These are phyloP conservation scores for Panthera uncia DNA, from an alignment of 2,113 vertebrate species.

Conservation along the genomic window DNA sequence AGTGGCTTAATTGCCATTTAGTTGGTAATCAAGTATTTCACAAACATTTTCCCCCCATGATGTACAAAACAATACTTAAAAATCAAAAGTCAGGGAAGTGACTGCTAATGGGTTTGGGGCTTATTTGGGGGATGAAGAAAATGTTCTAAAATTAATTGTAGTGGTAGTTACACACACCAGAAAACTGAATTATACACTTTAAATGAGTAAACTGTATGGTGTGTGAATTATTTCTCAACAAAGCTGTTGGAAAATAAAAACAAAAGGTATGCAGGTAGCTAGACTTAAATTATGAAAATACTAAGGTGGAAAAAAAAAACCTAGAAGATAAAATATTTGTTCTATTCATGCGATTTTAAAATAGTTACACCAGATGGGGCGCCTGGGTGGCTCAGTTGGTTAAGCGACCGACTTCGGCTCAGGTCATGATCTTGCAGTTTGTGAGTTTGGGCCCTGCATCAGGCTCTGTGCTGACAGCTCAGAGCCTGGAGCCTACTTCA, in stretches of 20 bases:
- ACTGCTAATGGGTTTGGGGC: background rate
- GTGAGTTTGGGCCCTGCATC: no score
- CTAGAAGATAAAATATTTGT: conserved; percentile 21
- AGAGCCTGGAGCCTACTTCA: no score
- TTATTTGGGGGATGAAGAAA: background rate
- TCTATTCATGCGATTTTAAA: conserved; percentile 34
- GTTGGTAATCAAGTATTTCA: background rate
- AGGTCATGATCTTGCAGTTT: no score
- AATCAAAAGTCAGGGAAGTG: background rate
- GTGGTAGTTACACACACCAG: background rate
- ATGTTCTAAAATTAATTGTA: background rate
- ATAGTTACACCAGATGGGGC: background rate
- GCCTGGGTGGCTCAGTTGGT: no score
- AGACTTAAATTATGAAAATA: background rate
- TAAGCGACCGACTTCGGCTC: no score
- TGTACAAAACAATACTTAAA: background rate
- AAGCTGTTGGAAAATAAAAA: conserved; percentile 4
- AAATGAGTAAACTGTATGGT: background rate
- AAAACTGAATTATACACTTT: background rate
- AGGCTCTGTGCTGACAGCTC: no score
- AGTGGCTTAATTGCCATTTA: background rate
- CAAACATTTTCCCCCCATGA: background rate
- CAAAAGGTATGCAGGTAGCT: background rate
- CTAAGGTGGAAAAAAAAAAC: background rate
- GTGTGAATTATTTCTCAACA: background rate